Percentiles rank a stretch among this genome's conserved stretches.
These are phyloP conservation scores for Misgurnus anguillicaudatus DNA, from an alignment of 2,113 vertebrate species.

Conservation along the genomic window DNA sequence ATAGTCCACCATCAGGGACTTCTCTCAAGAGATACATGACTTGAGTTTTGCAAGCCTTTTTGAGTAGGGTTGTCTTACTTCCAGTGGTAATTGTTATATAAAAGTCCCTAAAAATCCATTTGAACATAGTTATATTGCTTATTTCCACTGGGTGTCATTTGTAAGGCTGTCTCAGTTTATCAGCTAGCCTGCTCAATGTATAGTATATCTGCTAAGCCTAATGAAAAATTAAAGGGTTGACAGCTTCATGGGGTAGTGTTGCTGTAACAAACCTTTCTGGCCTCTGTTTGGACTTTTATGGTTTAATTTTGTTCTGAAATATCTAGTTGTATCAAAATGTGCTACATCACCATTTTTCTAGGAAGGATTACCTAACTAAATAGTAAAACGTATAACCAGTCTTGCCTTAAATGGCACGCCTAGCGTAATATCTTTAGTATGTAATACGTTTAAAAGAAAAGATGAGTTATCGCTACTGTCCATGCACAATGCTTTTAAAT, in stretches of 20 bases:
- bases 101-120: too few species aligned
- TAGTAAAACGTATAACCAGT: too few species aligned
- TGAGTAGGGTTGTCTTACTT: too few species aligned
- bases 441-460: background rate
- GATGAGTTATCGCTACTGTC: background rate
- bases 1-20: background rate
- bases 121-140: too few species aligned
- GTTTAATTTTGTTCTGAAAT: background rate
- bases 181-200: background rate
- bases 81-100: too few species aligned
- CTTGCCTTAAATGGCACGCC: background rate
- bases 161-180: background rate
- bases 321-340: background rate
- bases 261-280: slow-evolving; percentile 5
- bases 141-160: background rate
- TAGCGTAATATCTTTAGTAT: too few species aligned
- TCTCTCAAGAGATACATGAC: background rate
- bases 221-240: slow-evolving; percentile 13
- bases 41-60: too few species aligned
- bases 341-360: background rate
- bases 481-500: background rate
- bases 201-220: slow-evolving; percentile 8
- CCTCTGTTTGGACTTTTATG: background rate
- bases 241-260: background rate
- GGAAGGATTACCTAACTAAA: background rate